Percentiles rank a stretch among this genome's conserved stretches.
Evolutionary conservation across 2,888 invertebrate species (phyloP).

Genomic region (Macrophya alboannulata): DNA sequence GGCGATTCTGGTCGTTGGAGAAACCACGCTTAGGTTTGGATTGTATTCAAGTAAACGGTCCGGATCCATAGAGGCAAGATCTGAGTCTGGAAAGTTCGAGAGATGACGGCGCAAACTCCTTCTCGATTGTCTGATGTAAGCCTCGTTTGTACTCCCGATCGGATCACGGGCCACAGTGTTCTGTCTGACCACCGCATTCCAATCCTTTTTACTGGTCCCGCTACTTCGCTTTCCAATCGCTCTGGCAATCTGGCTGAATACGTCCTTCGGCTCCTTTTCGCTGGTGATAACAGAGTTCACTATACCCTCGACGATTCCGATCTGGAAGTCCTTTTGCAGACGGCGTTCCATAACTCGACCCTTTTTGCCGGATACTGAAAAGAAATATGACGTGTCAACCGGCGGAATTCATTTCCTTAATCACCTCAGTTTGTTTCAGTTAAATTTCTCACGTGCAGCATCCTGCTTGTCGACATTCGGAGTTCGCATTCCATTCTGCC

Average conservation of each 20-base stretch:
- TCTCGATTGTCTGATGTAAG: conserved; percentile 84
- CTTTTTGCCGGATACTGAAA: conserved; percentile 90
- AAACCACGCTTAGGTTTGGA: conserved; percentile 88
- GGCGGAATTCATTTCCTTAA: neutral
- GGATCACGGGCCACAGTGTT: conserved; percentile 88
- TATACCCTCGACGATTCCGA: conserved; percentile 92
- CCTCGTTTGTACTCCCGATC: conserved; percentile 89
- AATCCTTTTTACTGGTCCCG: conserved; percentile 87
- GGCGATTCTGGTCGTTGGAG: conserved; percentile 90
- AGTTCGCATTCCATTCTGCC: conserved; percentile 93
- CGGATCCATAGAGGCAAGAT: conserved; percentile 87
- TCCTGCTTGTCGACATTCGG: conserved; percentile 87
- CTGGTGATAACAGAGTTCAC: conserved; percentile 87
- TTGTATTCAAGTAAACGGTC: conserved; percentile 90
- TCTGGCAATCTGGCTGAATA: conserved; percentile 92
- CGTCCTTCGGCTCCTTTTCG: conserved; percentile 88
- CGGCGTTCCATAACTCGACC: conserved; percentile 94
- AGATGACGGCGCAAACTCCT: conserved; percentile 89
- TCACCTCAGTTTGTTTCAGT: neutral
- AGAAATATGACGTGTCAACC: conserved; percentile 53
- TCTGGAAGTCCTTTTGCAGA: conserved; percentile 94
- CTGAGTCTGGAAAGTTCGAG: conserved; percentile 85
- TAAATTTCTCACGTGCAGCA: conserved; percentile 82
- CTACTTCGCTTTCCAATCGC: conserved; percentile 87
- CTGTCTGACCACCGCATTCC: conserved; percentile 91